Base-by-base conservation (phyloP, 2,797 vertebrate species). In the Anomalospiza imberbis region DNA sequence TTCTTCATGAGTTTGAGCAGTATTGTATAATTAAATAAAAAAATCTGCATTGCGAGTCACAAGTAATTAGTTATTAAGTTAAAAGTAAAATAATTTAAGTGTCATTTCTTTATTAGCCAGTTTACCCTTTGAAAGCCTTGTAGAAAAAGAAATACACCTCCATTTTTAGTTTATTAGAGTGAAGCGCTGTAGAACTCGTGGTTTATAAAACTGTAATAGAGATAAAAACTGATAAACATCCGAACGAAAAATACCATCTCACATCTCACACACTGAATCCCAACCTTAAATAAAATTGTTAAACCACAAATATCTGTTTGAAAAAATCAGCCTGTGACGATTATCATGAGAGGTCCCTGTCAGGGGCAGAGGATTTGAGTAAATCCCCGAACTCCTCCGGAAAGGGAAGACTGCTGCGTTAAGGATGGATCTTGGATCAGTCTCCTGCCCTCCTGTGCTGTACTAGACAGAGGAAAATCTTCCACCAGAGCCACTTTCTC, bases 241-340 rank as follows among this genome's bases (percentile, higher is more conserved):
- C 19, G 13, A 61, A 61, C 60, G 61, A 21, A 61, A 61, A 61
- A 40, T 15, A 40, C 60, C 38, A 31, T 21, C 28, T 61, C 28
- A 40, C 38, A 31, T 21, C 28, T 61, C 28, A 40, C 19, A 21
- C 28, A 21, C 40, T 61, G 21, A 61, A 31, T 61, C 36, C 18
- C 38, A 31, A 15, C 18, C 28, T 15, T 40, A 61, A 29, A 14
- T 10, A 11, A 40, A 61, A 94, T 71, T 92, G 96, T 96, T 95
- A 97, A 97, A 96, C 83, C 90, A 92, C 90, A 96, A 95, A 36
- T 96, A 95, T 91, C 88, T 93, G 77, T 92, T 95, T 80, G 65
- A 80, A 96, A 93, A 92, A 68, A 88, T 83, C 85, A 96, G 90
- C 53, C 95, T 87, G 80, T 81, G 94, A 94, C 88, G 94, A 89